These are phyloP conservation scores for Eupithecia tripunctaria DNA, from an alignment of 2,888 invertebrate genomes.

Conservation along the genomic window DNA sequence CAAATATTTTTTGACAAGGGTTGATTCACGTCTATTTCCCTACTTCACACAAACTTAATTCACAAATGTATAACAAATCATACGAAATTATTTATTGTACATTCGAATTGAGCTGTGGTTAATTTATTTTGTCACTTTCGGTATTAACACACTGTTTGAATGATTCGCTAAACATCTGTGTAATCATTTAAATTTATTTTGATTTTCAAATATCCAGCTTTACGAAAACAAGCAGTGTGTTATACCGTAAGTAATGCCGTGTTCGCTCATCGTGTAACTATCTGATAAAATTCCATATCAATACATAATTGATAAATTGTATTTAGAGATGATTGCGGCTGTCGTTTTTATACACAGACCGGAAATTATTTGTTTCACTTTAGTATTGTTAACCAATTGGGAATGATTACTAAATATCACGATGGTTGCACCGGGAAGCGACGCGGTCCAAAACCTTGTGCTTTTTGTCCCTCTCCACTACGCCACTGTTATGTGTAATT, in stretches of 20 bases:
- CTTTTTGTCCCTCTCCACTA: constrained; percentile 71
- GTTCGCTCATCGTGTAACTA: constrained; percentile 53
- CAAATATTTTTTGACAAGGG: neutral
- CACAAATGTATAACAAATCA: constrained; percentile 5
- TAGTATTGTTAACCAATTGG: neutral
- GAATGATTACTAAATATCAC: constrained; percentile 32
- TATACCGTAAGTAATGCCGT: constrained; percentile 39
- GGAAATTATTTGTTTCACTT: neutral
- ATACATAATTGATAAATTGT: neutral
- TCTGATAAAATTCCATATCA: constrained; percentile 41
- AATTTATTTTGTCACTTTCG: constrained; percentile 28
- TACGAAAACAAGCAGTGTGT: constrained; percentile 44
- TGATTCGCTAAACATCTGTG: constrained; percentile 28
- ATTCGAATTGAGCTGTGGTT: constrained; percentile 27
- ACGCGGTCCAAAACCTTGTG: constrained; percentile 63
- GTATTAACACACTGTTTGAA: constrained; percentile 32
- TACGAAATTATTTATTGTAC: neutral
- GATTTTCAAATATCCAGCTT: constrained; percentile 12
- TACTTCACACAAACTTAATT: constrained; percentile 21
- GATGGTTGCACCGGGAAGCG: constrained; percentile 68
- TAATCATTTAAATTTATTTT: constrained; percentile 20
- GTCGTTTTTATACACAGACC: neutral
- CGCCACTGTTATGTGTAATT: constrained; percentile 83
- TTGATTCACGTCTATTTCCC: neutral
- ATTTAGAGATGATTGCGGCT: neutral